phyloP scores from a whole-genome alignment of 2,113 vertebrate species.

The Baryphthengus martii region DNA sequence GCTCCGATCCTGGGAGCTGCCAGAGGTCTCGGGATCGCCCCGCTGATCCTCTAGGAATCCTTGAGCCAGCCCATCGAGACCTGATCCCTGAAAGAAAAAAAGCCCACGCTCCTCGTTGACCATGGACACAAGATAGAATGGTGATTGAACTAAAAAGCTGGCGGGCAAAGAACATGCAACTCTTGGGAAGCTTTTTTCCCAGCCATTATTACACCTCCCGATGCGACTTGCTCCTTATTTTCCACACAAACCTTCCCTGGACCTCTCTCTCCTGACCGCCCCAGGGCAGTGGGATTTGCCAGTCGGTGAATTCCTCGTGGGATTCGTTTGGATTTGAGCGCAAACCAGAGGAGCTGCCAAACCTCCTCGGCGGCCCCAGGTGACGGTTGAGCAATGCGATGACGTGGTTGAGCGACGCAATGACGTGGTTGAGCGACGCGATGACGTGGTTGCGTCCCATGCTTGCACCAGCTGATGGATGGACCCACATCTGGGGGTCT shows the following conservation, averaged over 20 bases:
- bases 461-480: neutral
- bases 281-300: neutral
- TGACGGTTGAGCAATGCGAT: fast-evolving
- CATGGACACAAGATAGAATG: fast-evolving
- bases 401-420: neutral
- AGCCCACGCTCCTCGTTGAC: neutral
- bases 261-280: fast-evolving
- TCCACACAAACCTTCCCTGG: neutral
- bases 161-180: neutral
- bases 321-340: neutral
- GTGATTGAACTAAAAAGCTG: neutral
- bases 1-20: neutral
- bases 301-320: fast-evolving
- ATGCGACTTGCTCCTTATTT: neutral
- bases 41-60: neutral
- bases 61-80: neutral
- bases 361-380: neutral
- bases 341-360: neutral
- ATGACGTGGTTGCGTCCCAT: neutral
- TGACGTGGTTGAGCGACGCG: fast-evolving
- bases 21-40: neutral
- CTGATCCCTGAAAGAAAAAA: neutral
- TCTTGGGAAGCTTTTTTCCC: neutral
- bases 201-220: fast-evolving
- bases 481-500: neutral